A percentile compares a stretch with the other conserved stretches of the same genome.
Evolutionary conservation across 2,888 invertebrate genomes (phyloP).

Genomic region (Callosobruchus maculatus): DNA sequence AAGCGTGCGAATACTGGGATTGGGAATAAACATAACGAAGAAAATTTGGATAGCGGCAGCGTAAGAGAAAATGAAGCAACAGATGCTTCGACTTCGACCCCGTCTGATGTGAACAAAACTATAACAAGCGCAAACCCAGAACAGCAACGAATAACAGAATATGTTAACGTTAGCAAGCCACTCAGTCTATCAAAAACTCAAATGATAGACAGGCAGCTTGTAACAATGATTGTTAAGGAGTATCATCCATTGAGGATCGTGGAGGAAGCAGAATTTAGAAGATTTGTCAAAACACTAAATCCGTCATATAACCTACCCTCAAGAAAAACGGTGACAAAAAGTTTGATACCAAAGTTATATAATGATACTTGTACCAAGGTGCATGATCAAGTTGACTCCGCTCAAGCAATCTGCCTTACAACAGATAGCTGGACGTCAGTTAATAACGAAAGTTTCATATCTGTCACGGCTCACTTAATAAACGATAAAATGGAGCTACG

Average conservation of each 20-base stretch:
- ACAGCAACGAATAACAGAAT: neutral
- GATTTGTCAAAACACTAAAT: conserved; percentile 25
- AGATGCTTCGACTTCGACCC: too few species aligned
- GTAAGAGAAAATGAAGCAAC: too few species aligned
- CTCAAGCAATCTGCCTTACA: too few species aligned
- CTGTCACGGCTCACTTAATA: too few species aligned
- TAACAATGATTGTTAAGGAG: conserved; percentile 31
- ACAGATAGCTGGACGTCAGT: too few species aligned
- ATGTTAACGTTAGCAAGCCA: neutral
- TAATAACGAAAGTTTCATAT: too few species aligned
- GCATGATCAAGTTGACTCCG: too few species aligned
- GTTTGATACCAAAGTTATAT: too few species aligned
- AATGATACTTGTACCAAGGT: too few species aligned
- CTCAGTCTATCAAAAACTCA: neutral
- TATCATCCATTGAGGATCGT: conserved; percentile 36
- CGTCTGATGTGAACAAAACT: neutral
- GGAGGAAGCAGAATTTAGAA: conserved; percentile 27
- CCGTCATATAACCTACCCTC: conserved; percentile 15
- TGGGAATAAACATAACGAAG: too few species aligned
- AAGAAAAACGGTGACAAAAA: conserved; percentile 16
- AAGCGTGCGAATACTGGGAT: neutral
- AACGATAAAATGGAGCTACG: too few species aligned
- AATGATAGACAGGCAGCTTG: conserved; percentile 22
- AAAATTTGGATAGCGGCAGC: too few species aligned
- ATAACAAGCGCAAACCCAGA: neutral